Evolutionary conservation across 92 coral and sea anemone genomes (phyloP).

Genomic region (Meandrina meandrites): DNA sequence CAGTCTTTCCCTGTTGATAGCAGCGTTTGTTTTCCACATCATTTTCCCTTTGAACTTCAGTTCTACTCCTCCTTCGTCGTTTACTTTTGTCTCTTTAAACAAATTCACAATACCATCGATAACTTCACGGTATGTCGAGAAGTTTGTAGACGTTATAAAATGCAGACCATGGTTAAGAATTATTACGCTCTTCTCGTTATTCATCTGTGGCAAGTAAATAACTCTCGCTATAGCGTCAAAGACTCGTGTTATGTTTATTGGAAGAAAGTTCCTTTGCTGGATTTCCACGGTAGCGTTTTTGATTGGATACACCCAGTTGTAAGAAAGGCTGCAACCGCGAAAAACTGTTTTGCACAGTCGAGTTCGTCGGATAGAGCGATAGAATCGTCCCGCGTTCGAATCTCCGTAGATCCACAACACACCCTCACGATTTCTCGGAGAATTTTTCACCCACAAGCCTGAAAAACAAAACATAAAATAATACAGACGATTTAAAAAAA

Average conservation of each 20-base stretch:
- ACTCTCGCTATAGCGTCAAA: slow-evolving; percentile 57
- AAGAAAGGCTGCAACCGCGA: slow-evolving; percentile 61
- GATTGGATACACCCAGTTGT: slow-evolving; percentile 90
- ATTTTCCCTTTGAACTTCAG: slow-evolving; percentile 65
- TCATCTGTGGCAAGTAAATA: slow-evolving; percentile 71
- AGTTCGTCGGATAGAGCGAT: slow-evolving; percentile 61
- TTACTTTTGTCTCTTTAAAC: slow-evolving; percentile 35
- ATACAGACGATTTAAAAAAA: too few species aligned
- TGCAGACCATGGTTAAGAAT: slow-evolving; percentile 86
- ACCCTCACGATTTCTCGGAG: slow-evolving; percentile 48
- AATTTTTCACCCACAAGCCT: slow-evolving; percentile 30
- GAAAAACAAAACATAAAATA: not conserved
- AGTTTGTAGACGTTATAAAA: slow-evolving; percentile 72
- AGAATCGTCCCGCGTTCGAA: slow-evolving; percentile 76
- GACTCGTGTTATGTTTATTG: slow-evolving; percentile 44
- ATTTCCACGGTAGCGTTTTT: slow-evolving; percentile 56
- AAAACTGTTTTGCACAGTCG: slow-evolving; percentile 71
- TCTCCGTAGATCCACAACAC: slow-evolving; percentile 92
- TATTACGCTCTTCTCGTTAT: slow-evolving; percentile 69
- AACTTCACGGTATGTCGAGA: slow-evolving; percentile 73
- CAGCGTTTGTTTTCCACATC: slow-evolving; percentile 90
- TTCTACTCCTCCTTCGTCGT: slow-evolving; percentile 26
- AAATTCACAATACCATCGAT: slow-evolving; percentile 66
- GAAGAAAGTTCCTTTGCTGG: slow-evolving; percentile 32
- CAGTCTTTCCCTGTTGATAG: slow-evolving; percentile 72